phyloP scores from a whole-genome alignment of 2,113 vertebrate species.

The Paramormyrops kingsleyae region DNA sequence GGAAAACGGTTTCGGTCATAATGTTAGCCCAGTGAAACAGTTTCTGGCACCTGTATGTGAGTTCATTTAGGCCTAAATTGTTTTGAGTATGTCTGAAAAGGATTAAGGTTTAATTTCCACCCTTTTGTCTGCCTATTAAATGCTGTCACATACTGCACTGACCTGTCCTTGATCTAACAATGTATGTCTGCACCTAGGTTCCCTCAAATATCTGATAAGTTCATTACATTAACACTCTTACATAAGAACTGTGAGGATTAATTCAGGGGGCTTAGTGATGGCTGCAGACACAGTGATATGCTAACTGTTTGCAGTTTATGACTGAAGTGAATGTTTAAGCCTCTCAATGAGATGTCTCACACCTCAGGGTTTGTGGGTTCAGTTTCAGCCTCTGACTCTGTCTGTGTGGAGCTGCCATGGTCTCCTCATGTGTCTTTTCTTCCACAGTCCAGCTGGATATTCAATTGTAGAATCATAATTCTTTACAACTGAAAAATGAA shows the following conservation, averaged over 20 bases:
- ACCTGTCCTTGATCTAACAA: conserved; percentile 24
- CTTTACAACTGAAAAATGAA: background rate
- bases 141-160: background rate
- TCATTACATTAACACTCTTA: conserved; percentile 48
- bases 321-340: background rate
- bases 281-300: background rate
- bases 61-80: background rate
- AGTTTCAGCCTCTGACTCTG: background rate
- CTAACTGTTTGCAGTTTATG: background rate
- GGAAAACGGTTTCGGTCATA: background rate
- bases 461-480: background rate
- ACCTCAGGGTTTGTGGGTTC: background rate
- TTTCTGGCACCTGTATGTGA: background rate
- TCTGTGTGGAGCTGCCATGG: background rate
- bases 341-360: background rate
- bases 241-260: conserved; percentile 38
- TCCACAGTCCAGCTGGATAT: background rate
- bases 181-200: conserved; percentile 23
- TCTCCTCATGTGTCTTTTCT: background rate
- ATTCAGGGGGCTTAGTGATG: background rate
- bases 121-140: background rate
- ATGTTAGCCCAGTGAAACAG: background rate
- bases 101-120: background rate
- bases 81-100: background rate
- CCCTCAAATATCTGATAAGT: conserved; percentile 35